Base-by-base conservation (phyloP, 2,888 invertebrate species). In the Bellardia bayeri region DNA sequence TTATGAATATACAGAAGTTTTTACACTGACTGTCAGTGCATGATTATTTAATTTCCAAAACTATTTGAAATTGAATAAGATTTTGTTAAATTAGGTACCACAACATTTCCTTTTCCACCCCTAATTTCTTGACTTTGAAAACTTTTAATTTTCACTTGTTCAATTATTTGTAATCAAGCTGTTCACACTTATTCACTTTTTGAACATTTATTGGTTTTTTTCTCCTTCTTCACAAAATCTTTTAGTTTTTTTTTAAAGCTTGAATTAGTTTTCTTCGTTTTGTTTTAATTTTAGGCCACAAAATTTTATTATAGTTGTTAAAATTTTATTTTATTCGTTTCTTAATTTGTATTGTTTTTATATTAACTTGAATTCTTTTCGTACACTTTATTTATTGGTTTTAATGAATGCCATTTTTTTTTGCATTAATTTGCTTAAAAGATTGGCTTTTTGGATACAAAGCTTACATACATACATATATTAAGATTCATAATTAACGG, bases 261-360 rank as follows among this genome's bases (percentile, higher is more conserved):
- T 33, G 5, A 33, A 33, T n/a, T 37, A n/a, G 33, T 49, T 40
- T 71, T 30, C 13, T 33, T 33, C 16, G 14, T 33, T 58, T 54
- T 6, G 3, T 71, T 74, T 74, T 8, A 54, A 40, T 13, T 66
- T 45, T 4, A 8, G 30, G 8, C n/a, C 37, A 37, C 58, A 58
- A 82, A 82, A 37, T 63, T 76, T 76, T 64, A 76, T 64, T 23
- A 51, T 13, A 51, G 75, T 75, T 33, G 49, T 64, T 64, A 40
- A 82, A 68, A 68, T 45, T 82, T 74, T 37, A 75, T 75, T 82
- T 82, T 58, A 82, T 82, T 68, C 37, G 45, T 64, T 64, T n/a
- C 6, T 63, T 45, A 68, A 14, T 42, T 40, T 30, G 14, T 82
- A 3, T 66, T 82, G 9, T 56, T 66, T 42, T 40, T 37, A 37